phyloP scores from a whole-genome alignment of 2,888 invertebrate genomes.

The Chydorus sphaericus region DNA sequence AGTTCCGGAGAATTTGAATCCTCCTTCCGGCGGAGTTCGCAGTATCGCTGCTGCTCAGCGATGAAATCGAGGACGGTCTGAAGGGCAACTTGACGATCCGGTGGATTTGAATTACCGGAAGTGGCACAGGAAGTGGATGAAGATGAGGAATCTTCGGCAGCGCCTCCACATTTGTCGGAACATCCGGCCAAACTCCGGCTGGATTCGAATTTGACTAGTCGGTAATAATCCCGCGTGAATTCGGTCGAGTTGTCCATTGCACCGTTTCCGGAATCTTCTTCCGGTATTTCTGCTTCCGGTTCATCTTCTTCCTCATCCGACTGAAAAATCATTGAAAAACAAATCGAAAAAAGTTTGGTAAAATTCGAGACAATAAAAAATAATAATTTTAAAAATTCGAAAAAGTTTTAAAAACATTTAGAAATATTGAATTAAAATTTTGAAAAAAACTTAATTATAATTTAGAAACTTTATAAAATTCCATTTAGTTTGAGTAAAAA shows the following conservation, averaged over 20 bases:
- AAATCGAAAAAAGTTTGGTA: too few relatives aligned
- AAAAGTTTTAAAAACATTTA: too few relatives aligned
- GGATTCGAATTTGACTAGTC: constrained; percentile 64
- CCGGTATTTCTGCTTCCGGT: neutral
- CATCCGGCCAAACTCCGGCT: constrained; percentile 60
- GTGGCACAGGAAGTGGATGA: constrained; percentile 8
- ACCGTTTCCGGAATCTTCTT: too few relatives aligned
- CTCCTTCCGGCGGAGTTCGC: constrained; percentile 41
- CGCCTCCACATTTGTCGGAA: constrained; percentile 32
- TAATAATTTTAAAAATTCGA: too few relatives aligned
- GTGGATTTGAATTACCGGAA: constrained; percentile 41
- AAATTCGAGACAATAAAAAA: too few relatives aligned
- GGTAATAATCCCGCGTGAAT: constrained; percentile 64
- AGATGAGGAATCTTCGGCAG: neutral
- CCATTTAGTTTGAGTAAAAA: too few relatives aligned
- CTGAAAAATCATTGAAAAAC: too few relatives aligned
- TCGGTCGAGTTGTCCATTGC: too few relatives aligned
- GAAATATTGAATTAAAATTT: too few relatives aligned
- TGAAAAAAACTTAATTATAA: too few relatives aligned
- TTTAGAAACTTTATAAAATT: too few relatives aligned
- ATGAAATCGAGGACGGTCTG: constrained; percentile 60
- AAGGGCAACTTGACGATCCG: constrained; percentile 51
- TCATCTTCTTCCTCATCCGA: neutral
- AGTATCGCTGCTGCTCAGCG: constrained; percentile 59
- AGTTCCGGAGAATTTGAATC: constrained; percentile 29